Evolutionary conservation across 2,797 vertebrate species (phyloP), one percentile per base, ranked within the genome.

Genomic region (Psittacula derbiana): DNA sequence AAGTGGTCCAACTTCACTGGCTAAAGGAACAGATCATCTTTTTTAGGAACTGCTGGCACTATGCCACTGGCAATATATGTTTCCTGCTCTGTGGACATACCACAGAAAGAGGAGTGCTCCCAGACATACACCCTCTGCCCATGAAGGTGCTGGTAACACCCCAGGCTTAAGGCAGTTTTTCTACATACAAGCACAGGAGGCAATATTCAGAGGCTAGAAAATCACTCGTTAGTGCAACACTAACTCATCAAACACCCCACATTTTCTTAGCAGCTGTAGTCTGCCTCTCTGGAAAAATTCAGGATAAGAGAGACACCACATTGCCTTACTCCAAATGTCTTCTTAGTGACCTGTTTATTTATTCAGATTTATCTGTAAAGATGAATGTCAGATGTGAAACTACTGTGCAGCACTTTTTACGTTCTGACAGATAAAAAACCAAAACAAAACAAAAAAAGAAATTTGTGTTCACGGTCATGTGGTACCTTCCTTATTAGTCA

Each of bases 91-190:
- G 13, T 20, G 33, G 8, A 79, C 2, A 6, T 3, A 76, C 13
- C 10, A 65, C 8, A 44, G 43, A 10, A 76, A 62, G 2, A n/a
- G 5, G 15, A 50, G 21, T 18, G 13, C 5, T 79, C 25, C n/a
- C 3, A 5, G 44, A 74, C 31, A 38, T 75, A 43, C 0, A 1
- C 3, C 4, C 21, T 43, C n/a, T 12, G 53, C 33, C 28, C 38
- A 15, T 1, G 9, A 50, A 41, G 23, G n/a, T 16, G 89, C 36
- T 10, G 16, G 8, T 36, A 80, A 62, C 20, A 60, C 3, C 30
- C 53, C 8, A 21, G 23, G 31, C 27, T 67, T 80, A 41, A 44
- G 80, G n/a, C 21, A 33, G 10, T 78, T 52, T 46, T 87, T 33
- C 33, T 33, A 70, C 8, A 43, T 33, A 87, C 6, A 78, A 55